Percentiles rank a stretch among this genome's conserved stretches.
These are phyloP conservation scores for Actinernus sp. DNA, from an alignment of 92 coral and sea anemone genomes.

Conservation along the genomic window DNA sequence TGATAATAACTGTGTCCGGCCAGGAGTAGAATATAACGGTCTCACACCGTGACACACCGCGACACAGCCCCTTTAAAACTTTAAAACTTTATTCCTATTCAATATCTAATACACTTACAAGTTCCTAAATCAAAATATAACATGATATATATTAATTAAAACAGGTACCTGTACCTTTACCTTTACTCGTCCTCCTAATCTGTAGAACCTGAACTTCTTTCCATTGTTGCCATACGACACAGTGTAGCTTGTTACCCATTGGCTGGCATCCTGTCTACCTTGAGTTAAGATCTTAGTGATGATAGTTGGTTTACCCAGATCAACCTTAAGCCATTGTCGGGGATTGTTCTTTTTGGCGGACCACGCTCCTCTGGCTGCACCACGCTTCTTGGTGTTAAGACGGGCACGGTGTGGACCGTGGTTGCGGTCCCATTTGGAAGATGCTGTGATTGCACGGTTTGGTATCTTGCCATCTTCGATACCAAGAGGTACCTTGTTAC, in stretches of 20 bases:
- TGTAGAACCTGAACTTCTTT: slow-evolving; percentile 50
- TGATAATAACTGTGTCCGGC: too few relatives aligned
- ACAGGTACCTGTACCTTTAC: slow-evolving; percentile 20
- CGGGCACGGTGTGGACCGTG: slow-evolving; percentile 60
- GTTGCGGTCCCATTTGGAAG: slow-evolving; percentile 51
- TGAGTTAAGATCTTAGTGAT: slow-evolving; percentile 67
- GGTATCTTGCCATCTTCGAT: slow-evolving; percentile 76
- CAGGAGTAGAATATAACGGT: too few relatives aligned
- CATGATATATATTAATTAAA: too few relatives aligned
- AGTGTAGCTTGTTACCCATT: slow-evolving; percentile 61
- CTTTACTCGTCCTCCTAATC: slow-evolving; percentile 45
- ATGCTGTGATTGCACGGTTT: slow-evolving; percentile 63
- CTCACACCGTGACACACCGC: too few relatives aligned
- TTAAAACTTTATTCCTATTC: too few relatives aligned
- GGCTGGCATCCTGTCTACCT: slow-evolving; percentile 67
- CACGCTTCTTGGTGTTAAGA: slow-evolving; percentile 36
- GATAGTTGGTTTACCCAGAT: slow-evolving; percentile 38
- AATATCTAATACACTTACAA: too few relatives aligned
- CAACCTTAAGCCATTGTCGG: slow-evolving; percentile 79
- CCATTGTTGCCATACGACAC: slow-evolving; percentile 60
- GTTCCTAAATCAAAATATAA: too few relatives aligned
- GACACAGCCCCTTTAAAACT: too few relatives aligned
- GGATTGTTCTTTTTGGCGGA: slow-evolving; percentile 56
- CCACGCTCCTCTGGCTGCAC: slow-evolving; percentile 69
- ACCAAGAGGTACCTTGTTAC: slow-evolving; percentile 60